These are phyloP conservation scores for Meriones unguiculatus DNA, from an alignment of 2,113 vertebrate species.

Conservation along the genomic window DNA sequence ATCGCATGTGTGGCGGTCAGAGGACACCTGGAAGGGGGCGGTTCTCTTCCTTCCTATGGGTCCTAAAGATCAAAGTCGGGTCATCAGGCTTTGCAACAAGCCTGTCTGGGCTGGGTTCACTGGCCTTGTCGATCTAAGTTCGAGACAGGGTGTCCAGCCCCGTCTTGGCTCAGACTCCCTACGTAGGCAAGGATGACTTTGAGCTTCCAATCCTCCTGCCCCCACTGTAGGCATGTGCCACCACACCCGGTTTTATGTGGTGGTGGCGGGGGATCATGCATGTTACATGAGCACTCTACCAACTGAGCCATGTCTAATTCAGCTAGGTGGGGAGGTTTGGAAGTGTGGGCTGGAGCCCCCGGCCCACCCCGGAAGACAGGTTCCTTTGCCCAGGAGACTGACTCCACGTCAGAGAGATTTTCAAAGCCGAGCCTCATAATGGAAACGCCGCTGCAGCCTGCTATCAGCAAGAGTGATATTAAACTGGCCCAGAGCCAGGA, in stretches of 20 bases:
- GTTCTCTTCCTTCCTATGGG: neutral
- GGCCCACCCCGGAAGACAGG: neutral
- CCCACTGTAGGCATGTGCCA: neutral
- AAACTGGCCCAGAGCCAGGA: slow-evolving; percentile 64
- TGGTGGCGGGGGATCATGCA: neutral
- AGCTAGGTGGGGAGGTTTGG: neutral
- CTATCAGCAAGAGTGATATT: slow-evolving; percentile 63
- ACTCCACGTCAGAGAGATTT: slow-evolving; percentile 17
- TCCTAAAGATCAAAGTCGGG: neutral
- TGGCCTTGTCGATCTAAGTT: too few species aligned
- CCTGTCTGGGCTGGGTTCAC: neutral
- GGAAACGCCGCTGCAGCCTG: slow-evolving; percentile 63
- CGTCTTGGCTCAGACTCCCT: neutral
- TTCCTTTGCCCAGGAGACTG: slow-evolving; percentile 7
- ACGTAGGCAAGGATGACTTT: neutral
- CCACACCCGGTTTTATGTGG: neutral
- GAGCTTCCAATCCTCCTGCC: neutral
- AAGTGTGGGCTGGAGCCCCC: neutral
- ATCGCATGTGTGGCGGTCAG: neutral
- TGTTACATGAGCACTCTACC: neutral
- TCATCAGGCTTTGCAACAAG: neutral
- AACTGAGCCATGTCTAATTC: neutral
- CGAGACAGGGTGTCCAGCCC: neutral
- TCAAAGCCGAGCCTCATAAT: slow-evolving; percentile 64
- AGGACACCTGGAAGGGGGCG: too few species aligned